A percentile compares a stretch with the other conserved stretches of the same genome.
phyloP scores from a whole-genome alignment of 2,888 invertebrate genomes.

The Formica aserva region DNA sequence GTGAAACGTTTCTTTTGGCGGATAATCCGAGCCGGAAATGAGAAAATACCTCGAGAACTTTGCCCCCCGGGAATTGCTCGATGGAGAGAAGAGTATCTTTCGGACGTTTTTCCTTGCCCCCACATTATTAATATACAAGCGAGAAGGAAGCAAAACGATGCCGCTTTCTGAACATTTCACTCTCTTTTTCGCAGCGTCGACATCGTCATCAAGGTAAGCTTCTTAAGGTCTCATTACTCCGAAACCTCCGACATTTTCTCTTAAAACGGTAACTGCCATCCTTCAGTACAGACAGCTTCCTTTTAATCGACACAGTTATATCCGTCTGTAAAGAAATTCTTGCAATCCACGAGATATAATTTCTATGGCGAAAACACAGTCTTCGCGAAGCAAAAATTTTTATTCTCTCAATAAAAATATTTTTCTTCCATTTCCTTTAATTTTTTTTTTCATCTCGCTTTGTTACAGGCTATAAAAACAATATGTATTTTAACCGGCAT shows the following conservation, averaged over 20 bases:
- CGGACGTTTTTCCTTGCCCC: conserved; percentile 20
- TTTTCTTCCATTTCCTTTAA: conserved; percentile 19
- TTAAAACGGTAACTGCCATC: conserved; percentile 54
- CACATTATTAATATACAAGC: conserved; percentile 69
- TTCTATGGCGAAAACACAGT: conserved; percentile 9
- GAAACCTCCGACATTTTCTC: conserved; percentile 53
- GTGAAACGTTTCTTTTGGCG: conserved; percentile 54
- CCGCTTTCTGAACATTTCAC: conserved; percentile 55
- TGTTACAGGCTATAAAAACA: not conserved
- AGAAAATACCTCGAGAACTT: conserved; percentile 51
- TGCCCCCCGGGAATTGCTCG: conserved; percentile 13
- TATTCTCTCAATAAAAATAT: conserved; percentile 37
- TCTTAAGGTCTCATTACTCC: conserved; percentile 61
- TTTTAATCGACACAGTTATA: conserved; percentile 68
- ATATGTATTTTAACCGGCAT: not conserved
- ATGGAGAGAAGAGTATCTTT: conserved; percentile 24
- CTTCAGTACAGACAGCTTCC: conserved; percentile 20
- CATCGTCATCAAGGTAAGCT: conserved; percentile 71
- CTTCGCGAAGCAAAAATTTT: not conserved
- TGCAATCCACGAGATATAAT: not conserved
- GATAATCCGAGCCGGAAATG: conserved; percentile 71
- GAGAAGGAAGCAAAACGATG: conserved; percentile 6
- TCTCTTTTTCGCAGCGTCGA: conserved; percentile 65
- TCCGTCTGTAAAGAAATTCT: conserved; percentile 53
- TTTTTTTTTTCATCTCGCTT: not conserved